phyloP scores from a whole-genome alignment of 2,797 vertebrate genomes.

The Oreonectes daqikongensis region DNA sequence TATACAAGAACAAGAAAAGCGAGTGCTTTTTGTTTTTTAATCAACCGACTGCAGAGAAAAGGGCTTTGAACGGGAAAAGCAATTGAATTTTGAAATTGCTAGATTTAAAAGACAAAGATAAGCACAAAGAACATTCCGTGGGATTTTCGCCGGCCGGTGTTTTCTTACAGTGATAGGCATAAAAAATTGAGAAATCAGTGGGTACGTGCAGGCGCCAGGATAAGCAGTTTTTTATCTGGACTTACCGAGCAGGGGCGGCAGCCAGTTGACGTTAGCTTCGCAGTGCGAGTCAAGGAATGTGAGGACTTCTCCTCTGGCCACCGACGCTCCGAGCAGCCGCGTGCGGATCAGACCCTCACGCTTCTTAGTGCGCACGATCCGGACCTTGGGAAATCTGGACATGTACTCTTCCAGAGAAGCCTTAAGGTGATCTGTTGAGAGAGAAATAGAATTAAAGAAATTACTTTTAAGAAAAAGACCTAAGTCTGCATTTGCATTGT shows the following conservation, averaged over 20 bases:
- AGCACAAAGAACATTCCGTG: conserved; percentile 39
- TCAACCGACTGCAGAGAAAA: conserved; percentile 43
- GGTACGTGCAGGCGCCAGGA: not conserved
- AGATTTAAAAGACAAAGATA: conserved; percentile 57
- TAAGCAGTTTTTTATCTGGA: conserved; percentile 8
- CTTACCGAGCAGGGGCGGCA: conserved; percentile 87
- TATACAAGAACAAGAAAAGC: conserved; percentile 14
- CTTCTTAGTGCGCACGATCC: conserved; percentile 86
- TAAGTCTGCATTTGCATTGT: conserved; percentile 6
- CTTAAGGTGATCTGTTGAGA: conserved; percentile 81
- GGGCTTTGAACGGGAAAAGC: conserved; percentile 49
- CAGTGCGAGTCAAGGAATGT: conserved; percentile 90
- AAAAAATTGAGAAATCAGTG: conserved; percentile 10
- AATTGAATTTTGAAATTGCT: conserved; percentile 56
- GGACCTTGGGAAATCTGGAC: conserved; percentile 85
- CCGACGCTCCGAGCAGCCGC: conserved; percentile 82
- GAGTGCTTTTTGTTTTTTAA: conserved; percentile 49
- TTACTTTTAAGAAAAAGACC: conserved; percentile 1
- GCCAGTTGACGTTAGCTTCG: conserved; percentile 88
- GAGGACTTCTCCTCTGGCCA: conserved; percentile 86
- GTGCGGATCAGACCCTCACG: conserved; percentile 90
- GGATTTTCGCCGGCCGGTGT: conserved; percentile 37
- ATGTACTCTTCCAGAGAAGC: conserved; percentile 84
- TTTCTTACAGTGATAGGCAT: conserved; percentile 45
- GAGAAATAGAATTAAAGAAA: conserved; percentile 9